Conservation (phyloP, 2,888 invertebrate species). For the Scaptodrosophila latifasciaeformis region DNA sequence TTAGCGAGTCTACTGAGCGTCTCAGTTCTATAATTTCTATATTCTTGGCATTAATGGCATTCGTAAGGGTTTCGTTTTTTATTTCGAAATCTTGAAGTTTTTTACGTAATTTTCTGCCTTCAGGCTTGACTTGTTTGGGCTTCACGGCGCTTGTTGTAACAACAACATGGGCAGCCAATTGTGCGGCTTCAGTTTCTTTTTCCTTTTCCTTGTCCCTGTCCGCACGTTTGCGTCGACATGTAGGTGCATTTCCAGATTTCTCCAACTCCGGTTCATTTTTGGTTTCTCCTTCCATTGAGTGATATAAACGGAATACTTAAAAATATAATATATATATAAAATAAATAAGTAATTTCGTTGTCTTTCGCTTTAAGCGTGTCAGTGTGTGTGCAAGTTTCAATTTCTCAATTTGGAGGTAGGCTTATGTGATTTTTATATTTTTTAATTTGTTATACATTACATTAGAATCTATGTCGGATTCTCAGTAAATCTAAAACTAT, state of each 20-base stretch:
- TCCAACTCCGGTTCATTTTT: no score
- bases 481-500: neutral
- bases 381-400: neutral
- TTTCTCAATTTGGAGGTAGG: neutral
- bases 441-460: no score
- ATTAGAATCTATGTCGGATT: no score
- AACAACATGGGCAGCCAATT: constrained; percentile 34
- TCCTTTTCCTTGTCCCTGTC: neutral
- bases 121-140: constrained; percentile 20
- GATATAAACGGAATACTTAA: constrained; percentile 26
- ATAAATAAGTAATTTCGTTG: neutral
- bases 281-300: constrained; percentile 36
- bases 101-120: constrained; percentile 56
- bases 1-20: constrained; percentile 64
- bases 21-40: constrained; percentile 65
- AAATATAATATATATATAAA: constrained; percentile 11
- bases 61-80: constrained; percentile 57
- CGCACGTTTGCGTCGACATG: neutral
- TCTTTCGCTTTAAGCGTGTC: neutral
- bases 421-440: neutral
- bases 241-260: no score
- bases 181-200: neutral
- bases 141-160: constrained; percentile 27
- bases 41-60: constrained; percentile 63
- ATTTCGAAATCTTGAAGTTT: constrained; percentile 56